Base-by-base conservation (phyloP, 1,140 invertebrate species). In the Zaprionus lachaisei region DNA sequence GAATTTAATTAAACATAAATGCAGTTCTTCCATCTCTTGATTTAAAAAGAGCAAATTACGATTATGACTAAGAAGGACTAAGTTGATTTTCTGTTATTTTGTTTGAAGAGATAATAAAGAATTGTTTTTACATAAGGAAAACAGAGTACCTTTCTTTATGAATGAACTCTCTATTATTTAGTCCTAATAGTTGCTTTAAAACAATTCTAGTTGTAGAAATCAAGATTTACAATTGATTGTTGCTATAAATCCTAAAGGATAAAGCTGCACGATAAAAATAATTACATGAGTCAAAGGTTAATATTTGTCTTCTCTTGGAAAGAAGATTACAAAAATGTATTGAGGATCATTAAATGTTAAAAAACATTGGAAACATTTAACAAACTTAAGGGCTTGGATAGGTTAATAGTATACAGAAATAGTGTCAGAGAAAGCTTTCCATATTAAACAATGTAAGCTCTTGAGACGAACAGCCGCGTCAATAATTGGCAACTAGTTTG, bases 401-500 rank as follows among this genome's bases (percentile, higher is more conserved):
- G 5, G 31, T n/a, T 17, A 58, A 58, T 12, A 17, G 20, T 37
- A 20, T 37, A 34, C 24, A 31, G 6, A 31, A 56, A 24, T 34
- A 5, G 24, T 44, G 1, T 49, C 20, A 6, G 73, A 37, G 73
- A 76, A 76, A 76, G 73, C 61, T 64, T 64, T 54, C 47, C 20
- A 51, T 66, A 49, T 65, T 49, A 64, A 44, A 38, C 64, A 68
- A 34, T 44, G 57, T 20, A 9, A 65, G 44, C 60, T 70, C 24
- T 20, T 51, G 37, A 31, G 47, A 57, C 51, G 55, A 28, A 2
- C 41, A 31, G 31, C 38, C 24, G n/a, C 41, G 51, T 64, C 24
- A 64, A 75, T 64, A 64, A 75, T 75, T 75, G 72, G 67, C 72
- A 71, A 69, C 69, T 24, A 37, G 58, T 44, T 75, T 75, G 61